Base-by-base conservation (phyloP, 2,888 invertebrate genomes). In the Ochropleura plecta region DNA sequence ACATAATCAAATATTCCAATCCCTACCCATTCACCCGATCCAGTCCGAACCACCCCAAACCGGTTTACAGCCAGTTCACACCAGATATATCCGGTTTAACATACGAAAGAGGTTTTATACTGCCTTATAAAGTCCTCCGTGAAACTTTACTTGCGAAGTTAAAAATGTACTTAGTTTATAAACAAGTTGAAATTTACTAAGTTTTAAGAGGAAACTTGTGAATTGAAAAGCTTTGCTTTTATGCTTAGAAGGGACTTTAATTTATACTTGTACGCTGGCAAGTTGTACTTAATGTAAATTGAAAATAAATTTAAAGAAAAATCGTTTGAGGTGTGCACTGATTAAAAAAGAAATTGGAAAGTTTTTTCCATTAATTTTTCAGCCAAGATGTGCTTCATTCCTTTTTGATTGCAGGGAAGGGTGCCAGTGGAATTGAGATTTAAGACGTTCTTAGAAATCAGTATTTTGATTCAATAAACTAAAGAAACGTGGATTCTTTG, bases 161-260 rank as follows among this genome's bases (percentile, higher is more conserved):
- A 84, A 83, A 88, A 87, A 89, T 88, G 74, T 78, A 81, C 73
- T 62, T 75, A 81, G 78, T 83, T 79, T 72, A 84, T 75, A 73
- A 84, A 76, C 73, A 78, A 82, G 78, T 78, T 79, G 40, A 76
- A 78, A 79, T 86, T 86, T 68, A 78, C 74, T 69, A 81, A 87
- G 78, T 86, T 87, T 76, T 14, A 63, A 53, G 53, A 14, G 75
- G 18, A 76, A 87, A 74, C 73, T 87, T 81, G 57, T 3, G 49
- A 68, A 86, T 87, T 82, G 74, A 85, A 87, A 82, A 75, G 72
- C 76, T 63, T 46, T 68, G 76, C 75, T 75, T 73, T n/a, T 64
- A 20, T 70, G 62, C 69, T 83, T 62, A 40, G 20, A 66, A 70
- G 64, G 68, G 60, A 64, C 66, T 70, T 62, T 64, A 78, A 71